Base-by-base conservation (phyloP, 2,113 vertebrate species). In the Phyllostomus discolor region DNA sequence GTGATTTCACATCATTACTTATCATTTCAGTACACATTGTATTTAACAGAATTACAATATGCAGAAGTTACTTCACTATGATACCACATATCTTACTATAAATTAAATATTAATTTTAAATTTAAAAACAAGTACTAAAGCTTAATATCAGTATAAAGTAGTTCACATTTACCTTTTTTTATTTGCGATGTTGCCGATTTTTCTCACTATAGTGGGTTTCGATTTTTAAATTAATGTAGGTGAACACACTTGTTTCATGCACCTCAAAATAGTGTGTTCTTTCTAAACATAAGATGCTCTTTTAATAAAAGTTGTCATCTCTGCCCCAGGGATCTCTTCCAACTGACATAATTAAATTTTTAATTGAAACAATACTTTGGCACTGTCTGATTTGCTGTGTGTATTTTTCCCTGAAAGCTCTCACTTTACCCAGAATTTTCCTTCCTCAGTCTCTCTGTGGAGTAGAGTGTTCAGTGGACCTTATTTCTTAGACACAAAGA, bases 151-250 rank as follows among this genome's bases (percentile, higher is more conserved):
- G 16, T 78, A 67, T 62, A 62, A 64, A 88, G 1, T 28, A 43
- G 66, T 52, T 75, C 19, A 16, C 54, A 94, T 82, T 82, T 89
- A 82, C 67, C 85, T 82, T 66, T 73, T 73, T 2, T 52, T 52
- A 26, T 54, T 38, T 79, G n/a, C 20, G 7, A 79, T 35, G 3
- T 62, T 59, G 33, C 38, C 67, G 15, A 79, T 50, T 75, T 52
- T 85, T 48, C 46, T 59, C 31, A 12, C 38, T 54, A 26, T 31
- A 54, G 12, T 48, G 5, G 12, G 9, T 67, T 67, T 83, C 76
- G 46, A 82, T 67, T 48, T 50, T 78, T 67, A 69, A 57, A 59
- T 76, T 59, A 19, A 28, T 38, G 46, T 78, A 59, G 1, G 1
- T 41, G 11, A 57, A 52, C 75, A 22, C 31, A 33, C 24, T 41